Evolutionary conservation across 2,797 vertebrate species (phyloP), one percentile per base, ranked within the genome.

Genomic region (Pseudochaenichthys georgianus): DNA sequence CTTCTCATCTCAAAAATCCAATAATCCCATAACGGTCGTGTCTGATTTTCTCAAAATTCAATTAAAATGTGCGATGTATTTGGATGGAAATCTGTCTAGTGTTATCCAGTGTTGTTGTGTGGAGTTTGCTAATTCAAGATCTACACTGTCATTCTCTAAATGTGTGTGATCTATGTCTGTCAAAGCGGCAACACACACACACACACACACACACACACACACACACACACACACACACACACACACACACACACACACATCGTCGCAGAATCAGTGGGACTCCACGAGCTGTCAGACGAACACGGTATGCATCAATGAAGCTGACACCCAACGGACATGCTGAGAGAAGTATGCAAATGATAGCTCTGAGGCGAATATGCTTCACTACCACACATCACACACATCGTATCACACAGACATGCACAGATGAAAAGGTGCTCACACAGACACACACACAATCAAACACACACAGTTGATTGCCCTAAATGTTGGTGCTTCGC

Each of bases 331-430:
- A 70, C 80, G 81, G 90, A 90, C 81, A 85, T 78, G 75, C 82
- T 84, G 83, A 88, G 89, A 90, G 89, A 89, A 90, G 87, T 90
- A 93, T 92, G 92, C 90, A 94, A 92, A 94, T 93, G 75, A 88
- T 90, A 77, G 85, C 87, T 89, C 43, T 68, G 78, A 91, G 91
- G 91, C 81, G 90, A 91, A 92, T 89, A 87, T 88, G 87, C 91
- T 90, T 89, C 88, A 86, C 83, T 80, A 78, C 80, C 83, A 66
- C 86, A 86, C 84, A 90, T 91, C 89, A 90, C 83, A 86, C 89
- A 90, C 89, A 85, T 89, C 87, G 85, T 70, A 82, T 92, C 90
- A 88, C 90, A 87, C 82, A 77, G 83, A 83, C 85, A 79, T 57
- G 75, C 81, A 77, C 88, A 88, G 88, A 91, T 85, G 85, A 81